A percentile compares a stretch with the other conserved stretches of the same genome.
These are phyloP conservation scores for Drosophila ustulata DNA, from an alignment of 2,888 invertebrate species.

Conservation along the genomic window DNA sequence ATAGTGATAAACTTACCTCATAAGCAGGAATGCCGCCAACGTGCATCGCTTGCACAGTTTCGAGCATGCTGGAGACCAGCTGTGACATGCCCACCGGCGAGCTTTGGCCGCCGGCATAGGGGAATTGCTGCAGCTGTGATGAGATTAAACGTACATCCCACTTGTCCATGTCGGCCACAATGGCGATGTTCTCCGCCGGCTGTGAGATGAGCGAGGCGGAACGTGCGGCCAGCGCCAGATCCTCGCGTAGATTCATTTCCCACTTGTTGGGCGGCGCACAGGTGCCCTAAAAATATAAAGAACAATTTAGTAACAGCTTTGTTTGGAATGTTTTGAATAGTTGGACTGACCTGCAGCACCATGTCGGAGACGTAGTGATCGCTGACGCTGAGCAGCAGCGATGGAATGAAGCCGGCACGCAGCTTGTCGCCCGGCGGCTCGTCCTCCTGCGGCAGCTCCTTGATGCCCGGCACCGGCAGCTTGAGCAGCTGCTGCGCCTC, in stretches of 20 bases:
- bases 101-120: slow-evolving; percentile 84
- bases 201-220: slow-evolving; percentile 88
- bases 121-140: slow-evolving; percentile 86
- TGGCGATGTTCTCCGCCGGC: slow-evolving; percentile 92
- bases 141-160: slow-evolving; percentile 89
- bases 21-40: slow-evolving; percentile 91
- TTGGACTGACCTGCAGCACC: slow-evolving; percentile 88
- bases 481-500: slow-evolving; percentile 78
- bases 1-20: slow-evolving; percentile 87
- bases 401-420: slow-evolving; percentile 86
- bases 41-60: slow-evolving; percentile 92
- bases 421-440: slow-evolving; percentile 78
- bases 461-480: slow-evolving; percentile 85
- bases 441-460: slow-evolving; percentile 80
- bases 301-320: neutral
- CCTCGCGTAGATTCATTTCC: slow-evolving; percentile 87
- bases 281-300: slow-evolving; percentile 85
- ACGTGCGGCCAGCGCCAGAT: slow-evolving; percentile 86
- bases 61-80: slow-evolving; percentile 93
- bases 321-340: fast-evolving
- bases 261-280: slow-evolving; percentile 87
- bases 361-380: slow-evolving; percentile 91
- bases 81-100: slow-evolving; percentile 91
- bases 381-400: slow-evolving; percentile 88
- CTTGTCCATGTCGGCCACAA: slow-evolving; percentile 92